Evolutionary conservation across 2,113 vertebrate genomes (phyloP).

Genomic region (Callaeas wilsoni): DNA sequence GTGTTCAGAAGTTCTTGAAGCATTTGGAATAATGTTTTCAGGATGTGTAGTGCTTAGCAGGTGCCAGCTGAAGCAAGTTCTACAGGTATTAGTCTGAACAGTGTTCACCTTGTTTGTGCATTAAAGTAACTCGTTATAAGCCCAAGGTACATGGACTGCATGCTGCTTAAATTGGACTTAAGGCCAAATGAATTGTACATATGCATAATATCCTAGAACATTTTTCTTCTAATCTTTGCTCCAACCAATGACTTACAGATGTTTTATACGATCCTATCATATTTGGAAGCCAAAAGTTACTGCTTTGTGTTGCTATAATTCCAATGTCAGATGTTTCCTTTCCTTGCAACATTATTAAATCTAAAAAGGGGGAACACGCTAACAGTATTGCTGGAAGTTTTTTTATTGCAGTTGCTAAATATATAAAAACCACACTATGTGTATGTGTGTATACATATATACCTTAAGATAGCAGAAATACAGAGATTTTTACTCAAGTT

Average conservation of each 20-base stretch:
- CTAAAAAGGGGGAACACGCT: neutral
- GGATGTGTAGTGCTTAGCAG: neutral
- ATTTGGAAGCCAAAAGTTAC: conserved; percentile 39
- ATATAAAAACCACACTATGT: neutral
- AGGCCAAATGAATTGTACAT: conserved; percentile 24
- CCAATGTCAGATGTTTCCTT: conserved; percentile 45
- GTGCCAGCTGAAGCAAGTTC: neutral
- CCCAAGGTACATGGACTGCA: neutral
- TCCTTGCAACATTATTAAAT: conserved; percentile 6
- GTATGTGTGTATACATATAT: neutral
- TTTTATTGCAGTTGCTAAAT: neutral
- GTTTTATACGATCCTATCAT: conserved; percentile 41
- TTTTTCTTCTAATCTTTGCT: conserved; percentile 41
- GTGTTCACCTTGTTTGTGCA: conserved; percentile 31
- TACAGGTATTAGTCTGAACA: conserved; percentile 30
- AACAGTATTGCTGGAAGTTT: neutral
- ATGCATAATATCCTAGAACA: neutral
- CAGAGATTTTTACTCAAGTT: neutral
- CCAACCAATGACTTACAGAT: conserved; percentile 54
- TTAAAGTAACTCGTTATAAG: conserved; percentile 5
- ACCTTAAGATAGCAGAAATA: neutral
- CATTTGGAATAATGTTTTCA: conserved; percentile 23
- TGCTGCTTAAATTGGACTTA: conserved; percentile 33
- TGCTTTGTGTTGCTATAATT: conserved; percentile 31
- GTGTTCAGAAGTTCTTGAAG: conserved; percentile 1